These are phyloP conservation scores for Acleris cristana DNA, from an alignment of 2,888 invertebrate genomes.

Conservation along the genomic window DNA sequence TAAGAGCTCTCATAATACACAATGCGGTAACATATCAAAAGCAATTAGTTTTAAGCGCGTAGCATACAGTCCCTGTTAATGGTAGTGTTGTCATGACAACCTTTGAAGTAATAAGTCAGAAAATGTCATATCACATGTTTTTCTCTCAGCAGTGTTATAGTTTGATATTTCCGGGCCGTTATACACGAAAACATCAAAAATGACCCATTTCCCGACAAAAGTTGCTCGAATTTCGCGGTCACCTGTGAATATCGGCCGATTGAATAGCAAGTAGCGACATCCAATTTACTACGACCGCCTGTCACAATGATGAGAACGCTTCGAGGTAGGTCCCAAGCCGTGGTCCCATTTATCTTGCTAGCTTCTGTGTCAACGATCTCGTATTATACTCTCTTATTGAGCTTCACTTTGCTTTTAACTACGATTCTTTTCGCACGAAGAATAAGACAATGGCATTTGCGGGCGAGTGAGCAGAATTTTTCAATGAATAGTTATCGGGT, in stretches of 20 bases:
- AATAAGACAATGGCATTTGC: slow-evolving; percentile 21
- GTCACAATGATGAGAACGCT: slow-evolving; percentile 69
- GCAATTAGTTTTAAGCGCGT: too few species aligned
- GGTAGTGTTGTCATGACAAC: too few species aligned
- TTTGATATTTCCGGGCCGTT: slow-evolving; percentile 4
- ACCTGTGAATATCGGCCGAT: slow-evolving; percentile 48
- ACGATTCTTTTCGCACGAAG: slow-evolving; percentile 33
- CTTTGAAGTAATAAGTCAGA: too few species aligned
- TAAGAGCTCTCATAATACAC: too few species aligned
- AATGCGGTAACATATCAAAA: too few species aligned
- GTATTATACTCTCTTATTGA: slow-evolving; percentile 50
- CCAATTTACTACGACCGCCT: slow-evolving; percentile 62
- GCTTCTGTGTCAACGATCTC: slow-evolving; percentile 63
- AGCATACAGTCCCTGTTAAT: too few species aligned
- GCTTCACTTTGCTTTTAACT: slow-evolving; percentile 47
- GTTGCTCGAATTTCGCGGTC: slow-evolving; percentile 30
- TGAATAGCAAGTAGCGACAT: slow-evolving; percentile 62
- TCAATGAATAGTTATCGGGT: slow-evolving; percentile 30
- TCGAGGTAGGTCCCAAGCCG: slow-evolving; percentile 55
- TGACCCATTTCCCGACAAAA: slow-evolving; percentile 20
- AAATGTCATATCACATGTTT: neutral
- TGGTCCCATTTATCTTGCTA: slow-evolving; percentile 55
- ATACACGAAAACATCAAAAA: slow-evolving; percentile 16
- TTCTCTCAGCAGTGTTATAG: neutral
- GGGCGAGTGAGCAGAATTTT: slow-evolving; percentile 25